A percentile compares a stretch with the other conserved stretches of the same genome.
Conservation (phyloP, 2,888 invertebrate genomes). For the Ennomos erosarius region DNA sequence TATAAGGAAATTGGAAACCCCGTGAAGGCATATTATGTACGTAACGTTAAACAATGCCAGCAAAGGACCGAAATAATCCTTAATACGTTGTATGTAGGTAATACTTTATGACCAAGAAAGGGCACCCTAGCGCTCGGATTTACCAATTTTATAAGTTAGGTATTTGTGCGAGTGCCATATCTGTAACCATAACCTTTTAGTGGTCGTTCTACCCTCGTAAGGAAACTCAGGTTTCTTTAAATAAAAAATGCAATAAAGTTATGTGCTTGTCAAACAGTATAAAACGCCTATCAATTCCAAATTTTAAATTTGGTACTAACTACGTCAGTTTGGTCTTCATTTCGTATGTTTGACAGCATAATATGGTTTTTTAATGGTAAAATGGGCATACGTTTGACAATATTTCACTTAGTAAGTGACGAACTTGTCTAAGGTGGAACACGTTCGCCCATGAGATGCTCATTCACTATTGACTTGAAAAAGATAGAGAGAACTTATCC, state of each 20-base stretch:
- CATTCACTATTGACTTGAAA: too few relatives aligned
- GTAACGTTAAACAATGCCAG: slow-evolving; percentile 57
- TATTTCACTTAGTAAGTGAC: too few relatives aligned
- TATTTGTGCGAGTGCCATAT: slow-evolving; percentile 78
- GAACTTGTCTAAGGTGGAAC: too few relatives aligned
- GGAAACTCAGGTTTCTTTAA: slow-evolving; percentile 79
- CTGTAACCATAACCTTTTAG: slow-evolving; percentile 82
- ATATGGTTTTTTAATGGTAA: too few relatives aligned
- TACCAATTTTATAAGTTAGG: slow-evolving; percentile 81
- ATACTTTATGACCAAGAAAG: slow-evolving; percentile 64
- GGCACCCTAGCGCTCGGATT: slow-evolving; percentile 60
- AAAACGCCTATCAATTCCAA: too few relatives aligned
- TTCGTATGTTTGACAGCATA: too few relatives aligned
- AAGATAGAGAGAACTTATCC: too few relatives aligned
- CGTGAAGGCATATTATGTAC: slow-evolving; percentile 45
- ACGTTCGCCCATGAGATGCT: too few relatives aligned
- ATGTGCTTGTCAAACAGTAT: slow-evolving; percentile 50
- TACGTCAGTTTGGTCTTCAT: too few relatives aligned
- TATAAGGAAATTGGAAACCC: slow-evolving; percentile 50
- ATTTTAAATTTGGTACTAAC: too few relatives aligned
- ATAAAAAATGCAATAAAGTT: slow-evolving; percentile 79
- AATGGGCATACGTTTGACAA: too few relatives aligned
- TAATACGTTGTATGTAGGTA: slow-evolving; percentile 61
- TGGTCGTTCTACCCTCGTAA: slow-evolving; percentile 78
- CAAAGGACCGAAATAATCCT: slow-evolving; percentile 58